Base-by-base conservation (phyloP, 2,888 invertebrate genomes). In the Dichetophora obliterata region DNA sequence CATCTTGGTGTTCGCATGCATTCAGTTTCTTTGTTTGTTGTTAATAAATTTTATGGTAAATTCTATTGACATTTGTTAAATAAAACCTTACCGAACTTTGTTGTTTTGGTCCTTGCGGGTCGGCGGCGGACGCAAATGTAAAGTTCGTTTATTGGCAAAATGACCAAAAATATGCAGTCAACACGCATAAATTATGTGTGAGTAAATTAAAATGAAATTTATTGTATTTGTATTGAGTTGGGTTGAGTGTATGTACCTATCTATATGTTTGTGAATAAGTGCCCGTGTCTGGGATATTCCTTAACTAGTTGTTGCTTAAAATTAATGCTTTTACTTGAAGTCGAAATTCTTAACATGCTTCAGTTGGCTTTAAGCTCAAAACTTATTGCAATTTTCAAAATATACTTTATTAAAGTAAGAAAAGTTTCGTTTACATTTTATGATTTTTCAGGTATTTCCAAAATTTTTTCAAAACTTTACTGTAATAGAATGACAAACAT, bases 201-300 rank as follows among this genome's bases (percentile, higher is more conserved):
- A 86, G 85, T 85, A 86, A 86, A 85, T 85, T 85, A 85, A 85
- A 85, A 85, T 78, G 80, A 80, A 86, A 85, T 85, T 85, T 85
- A 85, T 85, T 80, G 83, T 85, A 84, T 85, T 81, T 81, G 80
- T 76, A 65, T 80, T 80, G n/a, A 34, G 65, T 65, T 24, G 19
- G 61, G 5, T 6, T n/a, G n/a, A n/a, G n/a, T n/a, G n/a, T n/a
- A n/a, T n/a, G n/a, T n/a, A n/a, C n/a, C n/a, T n/a, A n/a, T n/a
- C n/a, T 61, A 2, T 61, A 16, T 27, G 31, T 61, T 34, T 16
- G 34, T 2, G 65, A 8, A 9, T 65, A 14, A 27, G 61, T 50
- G 52, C 9, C 2, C n/a, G 57, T 31, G 54, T 50, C 34, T 14
- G 66, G 63, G 37, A 65, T 48, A 22, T 66, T 22, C 43, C 19